Conservation (phyloP, 2,888 invertebrate species). For the Campaea margaritaria region DNA sequence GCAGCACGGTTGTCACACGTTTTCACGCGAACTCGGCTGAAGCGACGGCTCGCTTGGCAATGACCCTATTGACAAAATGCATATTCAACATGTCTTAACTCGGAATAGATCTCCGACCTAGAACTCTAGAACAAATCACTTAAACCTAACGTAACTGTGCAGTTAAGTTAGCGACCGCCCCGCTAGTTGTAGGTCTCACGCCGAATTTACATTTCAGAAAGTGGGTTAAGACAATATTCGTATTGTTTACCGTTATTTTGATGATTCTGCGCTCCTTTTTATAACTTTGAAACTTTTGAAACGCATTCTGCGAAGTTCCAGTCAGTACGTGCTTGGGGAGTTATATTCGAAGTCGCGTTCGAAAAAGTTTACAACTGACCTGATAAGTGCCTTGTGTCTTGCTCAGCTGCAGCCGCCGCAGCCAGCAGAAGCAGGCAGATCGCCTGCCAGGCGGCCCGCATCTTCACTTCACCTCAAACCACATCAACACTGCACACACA, state of each 20-base stretch:
- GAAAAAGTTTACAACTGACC: constrained; percentile 53
- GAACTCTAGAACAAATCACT: constrained; percentile 1
- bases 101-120: constrained; percentile 12
- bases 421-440: constrained; percentile 74
- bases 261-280: constrained; percentile 17
- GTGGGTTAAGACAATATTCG: constrained; percentile 31
- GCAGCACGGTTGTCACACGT: constrained; percentile 9
- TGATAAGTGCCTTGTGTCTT: constrained; percentile 79
- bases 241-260: constrained; percentile 30
- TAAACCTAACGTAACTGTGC: constrained; percentile 20
- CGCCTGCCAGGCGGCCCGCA: constrained; percentile 81
- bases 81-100: not conserved
- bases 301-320: not conserved
- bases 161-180: constrained; percentile 13
- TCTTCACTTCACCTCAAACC: constrained; percentile 66
- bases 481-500: constrained; percentile 78
- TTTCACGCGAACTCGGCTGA: constrained; percentile 13
- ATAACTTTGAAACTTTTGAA: not conserved
- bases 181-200: constrained; percentile 29
- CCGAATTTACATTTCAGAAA: constrained; percentile 32
- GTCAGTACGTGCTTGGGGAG: not conserved
- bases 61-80: constrained; percentile 20
- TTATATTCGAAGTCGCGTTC: constrained; percentile 9
- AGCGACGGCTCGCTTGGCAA: constrained; percentile 9
- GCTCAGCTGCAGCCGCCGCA: constrained; percentile 68